Percentiles rank a stretch among this genome's conserved stretches.
Conservation (phyloP, 2,113 vertebrate species). For the Aspiorhynchus laticeps region DNA sequence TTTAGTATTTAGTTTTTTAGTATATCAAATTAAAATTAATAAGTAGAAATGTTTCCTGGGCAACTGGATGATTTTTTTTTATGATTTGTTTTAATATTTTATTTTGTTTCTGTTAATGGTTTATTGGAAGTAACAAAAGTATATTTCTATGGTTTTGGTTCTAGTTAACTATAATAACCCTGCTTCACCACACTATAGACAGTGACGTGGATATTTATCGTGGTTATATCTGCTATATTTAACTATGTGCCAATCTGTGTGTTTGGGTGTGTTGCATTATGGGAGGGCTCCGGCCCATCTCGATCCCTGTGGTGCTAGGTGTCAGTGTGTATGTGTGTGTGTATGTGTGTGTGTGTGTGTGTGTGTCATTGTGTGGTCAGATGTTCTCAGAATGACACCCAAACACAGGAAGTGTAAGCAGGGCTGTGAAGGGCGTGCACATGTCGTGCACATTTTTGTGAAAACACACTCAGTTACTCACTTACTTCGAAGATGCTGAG, state of each 20-base stretch:
- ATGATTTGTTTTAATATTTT: no score
- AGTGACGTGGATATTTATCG: background rate
- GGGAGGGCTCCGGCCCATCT: background rate
- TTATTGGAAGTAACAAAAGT: background rate
- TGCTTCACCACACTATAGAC: background rate
- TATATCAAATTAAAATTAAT: no score
- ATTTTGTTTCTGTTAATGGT: background rate
- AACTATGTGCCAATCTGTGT: no score
- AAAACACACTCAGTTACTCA: constrained; percentile 2
- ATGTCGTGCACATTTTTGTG: background rate
- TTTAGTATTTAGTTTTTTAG: no score
- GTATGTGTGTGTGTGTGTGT: no score
- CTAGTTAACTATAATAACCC: background rate
- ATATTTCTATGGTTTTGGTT: background rate
- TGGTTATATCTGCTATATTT: background rate
- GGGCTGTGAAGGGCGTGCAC: background rate
- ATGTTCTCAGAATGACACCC: constrained; percentile 51
- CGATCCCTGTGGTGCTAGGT: background rate
- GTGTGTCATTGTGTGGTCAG: constrained; percentile 36
- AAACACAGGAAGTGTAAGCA: constrained; percentile 51
- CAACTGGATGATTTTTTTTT: no score
- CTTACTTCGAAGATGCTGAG: constrained; percentile 42
- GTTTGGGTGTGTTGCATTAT: background rate
- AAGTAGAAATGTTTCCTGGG: no score
- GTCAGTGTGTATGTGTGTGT: background rate